Base-by-base conservation (phyloP, 1,140 invertebrate species). In the Lutraria rhynchaena region DNA sequence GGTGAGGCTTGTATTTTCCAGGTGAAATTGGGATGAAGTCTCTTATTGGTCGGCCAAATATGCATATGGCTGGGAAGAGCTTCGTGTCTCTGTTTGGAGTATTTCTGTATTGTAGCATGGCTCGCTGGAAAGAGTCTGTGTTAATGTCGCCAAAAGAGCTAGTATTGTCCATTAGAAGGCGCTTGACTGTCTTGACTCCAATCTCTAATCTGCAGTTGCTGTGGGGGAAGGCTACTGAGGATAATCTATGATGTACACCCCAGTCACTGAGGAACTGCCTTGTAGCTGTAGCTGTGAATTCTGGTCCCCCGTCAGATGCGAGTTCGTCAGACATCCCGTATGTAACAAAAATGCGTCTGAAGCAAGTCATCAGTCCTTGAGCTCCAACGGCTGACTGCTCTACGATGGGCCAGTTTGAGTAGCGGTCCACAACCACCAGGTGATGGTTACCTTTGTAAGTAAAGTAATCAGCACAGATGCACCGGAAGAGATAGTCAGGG, bases 391-490 rank as follows among this genome's bases (percentile, higher is more conserved):
- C 11, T 65, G 61, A 35, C 35, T 37, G 11, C 61, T 65, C 61
- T 19, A 65, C 35, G 33, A 65, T 65, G 61, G 61, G 61, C 61
- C 61, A 65, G 24, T 31, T 31, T 7, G 11, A 58, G 9, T 19
- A 46, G 44, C 9, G 44, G 44, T 84, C 84, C 41, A 86, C 81
- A 15, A 82, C 63, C 0, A 83, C 63, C 0, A 86, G 51, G 41
- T 86, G 85, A 58, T 85, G 44, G 19, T 29, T 0, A 3, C 81
- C 85, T 31, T 69, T 71, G 51, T 85, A 70, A 9, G 70, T 46
- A 53, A 87, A 86, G 44, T 57, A 83, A 70, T 85, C 85, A 5
- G 78, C 81, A 61, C 81, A 84, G 1, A 87, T 51, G 58, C 83
- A 83, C 53, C 86, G 85, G 65, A 86, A 86, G 11, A 83, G 86